Base-by-base conservation (phyloP, 2,888 invertebrate genomes). In the Acleris literana region DNA sequence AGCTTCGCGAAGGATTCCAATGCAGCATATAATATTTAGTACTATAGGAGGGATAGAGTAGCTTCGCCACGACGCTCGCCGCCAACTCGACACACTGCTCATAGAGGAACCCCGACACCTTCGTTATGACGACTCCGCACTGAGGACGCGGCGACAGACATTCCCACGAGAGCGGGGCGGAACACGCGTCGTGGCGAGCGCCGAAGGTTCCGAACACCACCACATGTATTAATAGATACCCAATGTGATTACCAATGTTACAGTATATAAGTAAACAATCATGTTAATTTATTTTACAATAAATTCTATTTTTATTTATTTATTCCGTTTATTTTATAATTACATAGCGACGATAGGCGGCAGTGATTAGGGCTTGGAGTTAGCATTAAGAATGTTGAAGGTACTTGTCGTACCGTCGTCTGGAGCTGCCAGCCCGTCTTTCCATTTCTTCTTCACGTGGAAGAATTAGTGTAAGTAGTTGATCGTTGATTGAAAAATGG, bases 231-330 rank as follows among this genome's bases (percentile, higher is more conserved):
- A 70, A 65, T 66, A 70, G 68, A 68, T 62, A 61, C 62, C 64
- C 67, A 51, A 63, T 67, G 66, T 69, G 65, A 71, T 69, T 67
- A 71, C 71, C 68, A 68, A 61, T 63, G 51, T 63, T 63, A 65
- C 69, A 70, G 68, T 71, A 70, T 71, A 65, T 73, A 72, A 74
- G 70, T 67, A 70, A 71, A 68, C 62, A 55, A 68, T 73, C 73
- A 72, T 72, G 72, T 73, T 74, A 72, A 74, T 73, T 74, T 74
- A 73, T 72, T 72, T 69, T 72, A 58, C 70, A 73, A 73, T 71
- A 73, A 72, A 74, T 68, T 64, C 58, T 72, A 72, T 72, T 73
- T 72, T 72, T 71, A 71, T 72, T 72, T 73, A 70, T 60, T 69
- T 68, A 68, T 64, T 70, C 60, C 68, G 68, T 68, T 69, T 68